A percentile compares a stretch with the other conserved stretches of the same genome.
These are phyloP conservation scores for Anguilla anguilla DNA, from an alignment of 2,797 vertebrate species.

Conservation along the genomic window DNA sequence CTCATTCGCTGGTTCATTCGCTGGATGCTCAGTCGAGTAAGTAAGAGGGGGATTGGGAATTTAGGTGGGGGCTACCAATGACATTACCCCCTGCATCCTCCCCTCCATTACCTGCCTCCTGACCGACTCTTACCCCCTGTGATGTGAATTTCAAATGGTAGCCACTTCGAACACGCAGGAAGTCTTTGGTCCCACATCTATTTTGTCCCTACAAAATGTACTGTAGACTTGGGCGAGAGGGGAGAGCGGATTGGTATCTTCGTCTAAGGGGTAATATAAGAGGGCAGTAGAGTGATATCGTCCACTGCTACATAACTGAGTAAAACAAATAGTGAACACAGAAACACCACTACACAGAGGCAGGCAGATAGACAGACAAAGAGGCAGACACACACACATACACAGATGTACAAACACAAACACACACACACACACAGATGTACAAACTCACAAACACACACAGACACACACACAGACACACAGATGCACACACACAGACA, in stretches of 20 bases:
- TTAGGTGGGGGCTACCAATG: not conserved
- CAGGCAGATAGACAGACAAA: too few relatives aligned
- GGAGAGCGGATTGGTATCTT: not conserved
- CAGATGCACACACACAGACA: too few relatives aligned
- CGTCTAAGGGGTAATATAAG: conserved; percentile 37
- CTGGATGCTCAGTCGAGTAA: conserved; percentile 30
- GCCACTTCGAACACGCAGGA: conserved; percentile 54
- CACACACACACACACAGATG: too few relatives aligned
- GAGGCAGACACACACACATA: too few relatives aligned
- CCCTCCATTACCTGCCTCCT: not conserved
- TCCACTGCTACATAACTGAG: not conserved
- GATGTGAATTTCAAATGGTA: conserved; percentile 52
- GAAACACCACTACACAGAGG: not conserved
- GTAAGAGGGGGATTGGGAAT: not conserved
- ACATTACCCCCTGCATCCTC: not conserved
- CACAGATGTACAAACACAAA: not conserved
- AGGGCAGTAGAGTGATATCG: not conserved
- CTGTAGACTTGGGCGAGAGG: conserved; percentile 36
- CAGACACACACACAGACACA: too few relatives aligned
- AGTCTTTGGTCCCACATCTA: conserved; percentile 48
- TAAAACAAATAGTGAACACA: not conserved
- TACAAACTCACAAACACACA: too few relatives aligned
- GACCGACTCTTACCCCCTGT: conserved; percentile 27
- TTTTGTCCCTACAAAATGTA: conserved; percentile 24
- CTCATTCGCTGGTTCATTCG: not conserved